Evolutionary conservation across 2,888 invertebrate genomes (phyloP), one percentile per base, ranked within the genome.

Genomic region (Perdita meconis): DNA sequence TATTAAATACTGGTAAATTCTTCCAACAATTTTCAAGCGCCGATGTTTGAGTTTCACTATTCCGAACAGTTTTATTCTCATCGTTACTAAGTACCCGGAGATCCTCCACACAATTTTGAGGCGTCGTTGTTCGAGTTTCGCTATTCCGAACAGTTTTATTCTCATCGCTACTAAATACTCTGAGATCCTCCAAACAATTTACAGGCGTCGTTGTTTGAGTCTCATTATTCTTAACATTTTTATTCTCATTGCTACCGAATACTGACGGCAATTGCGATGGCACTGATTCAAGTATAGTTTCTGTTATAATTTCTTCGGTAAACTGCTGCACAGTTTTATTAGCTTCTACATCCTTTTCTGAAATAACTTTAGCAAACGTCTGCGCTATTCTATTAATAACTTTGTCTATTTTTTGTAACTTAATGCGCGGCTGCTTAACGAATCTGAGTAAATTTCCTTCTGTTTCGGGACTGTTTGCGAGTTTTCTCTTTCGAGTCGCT

Each of bases 371-470:
- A 8, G 34, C 55, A 42, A 75, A 30, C 12, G 74, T 26, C 13
- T 71, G 64, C 19, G 71, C 59, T 65, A 75, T 47, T 47, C 42
- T 56, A 68, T 36, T 50, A 44, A 76, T 50, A 22, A 68, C 47
- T 42, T 55, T 13, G 12, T 69, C 44, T 51, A 44, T 63, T 69
- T 44, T 74, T 16, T 12, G 50, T 19, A 67, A 56, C 57, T 51
- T 26, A 50, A 75, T 26, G 1, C 12, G 19, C 5, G 75, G 75
- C 4, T 55, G 60, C 2, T 50, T 72, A 40, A 60, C 3, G 12
- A 5, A 8, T 19, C n/a, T 36, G 0, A 47, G n/a, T n/a, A 44
- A 10, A 53, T 44, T 5, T 8, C 16, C 8, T 59, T 4, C 1
- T 4, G n/a, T 5, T 42, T 24, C 4, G 1, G 12, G 1, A n/a